These are phyloP conservation scores for Chloroceryle inda DNA, from an alignment of 2,797 vertebrate genomes.

Conservation along the genomic window DNA sequence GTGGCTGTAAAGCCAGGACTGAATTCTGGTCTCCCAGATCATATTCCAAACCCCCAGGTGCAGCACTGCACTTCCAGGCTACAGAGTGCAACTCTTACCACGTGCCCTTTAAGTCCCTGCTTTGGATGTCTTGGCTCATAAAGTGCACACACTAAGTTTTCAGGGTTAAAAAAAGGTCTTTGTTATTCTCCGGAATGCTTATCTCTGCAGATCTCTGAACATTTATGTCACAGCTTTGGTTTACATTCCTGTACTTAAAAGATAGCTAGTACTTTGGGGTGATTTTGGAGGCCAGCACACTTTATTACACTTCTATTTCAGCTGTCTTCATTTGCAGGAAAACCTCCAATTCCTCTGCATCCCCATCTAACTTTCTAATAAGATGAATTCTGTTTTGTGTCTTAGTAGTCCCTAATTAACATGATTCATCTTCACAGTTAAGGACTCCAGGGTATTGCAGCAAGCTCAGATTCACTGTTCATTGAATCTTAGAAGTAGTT, in stretches of 20 bases:
- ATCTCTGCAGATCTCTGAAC: neutral
- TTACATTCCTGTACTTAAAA: neutral
- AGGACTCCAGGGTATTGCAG: neutral
- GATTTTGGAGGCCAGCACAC: neutral
- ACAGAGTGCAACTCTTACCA: neutral
- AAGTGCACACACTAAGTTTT: neutral
- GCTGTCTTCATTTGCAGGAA: neutral
- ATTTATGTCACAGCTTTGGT: neutral
- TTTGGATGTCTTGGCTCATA: neutral
- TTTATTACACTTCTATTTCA: conserved; percentile 4
- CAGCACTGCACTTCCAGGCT: neutral
- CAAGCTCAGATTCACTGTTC: neutral
- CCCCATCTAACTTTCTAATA: conserved; percentile 19
- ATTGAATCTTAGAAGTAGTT: neutral
- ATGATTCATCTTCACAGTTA: conserved; percentile 29
- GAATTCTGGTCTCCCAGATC: neutral
- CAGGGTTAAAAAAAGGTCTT: neutral
- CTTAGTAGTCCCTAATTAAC: conserved; percentile 44
- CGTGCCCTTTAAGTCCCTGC: neutral
- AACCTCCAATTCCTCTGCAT: conserved; percentile 9
- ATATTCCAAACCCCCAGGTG: neutral
- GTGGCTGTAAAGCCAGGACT: neutral
- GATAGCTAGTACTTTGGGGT: neutral
- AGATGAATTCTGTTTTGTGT: conserved; percentile 32
- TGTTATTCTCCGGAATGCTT: neutral